Conservation (phyloP, 2,113 vertebrate species). For the Salvelinus namaycush region DNA sequence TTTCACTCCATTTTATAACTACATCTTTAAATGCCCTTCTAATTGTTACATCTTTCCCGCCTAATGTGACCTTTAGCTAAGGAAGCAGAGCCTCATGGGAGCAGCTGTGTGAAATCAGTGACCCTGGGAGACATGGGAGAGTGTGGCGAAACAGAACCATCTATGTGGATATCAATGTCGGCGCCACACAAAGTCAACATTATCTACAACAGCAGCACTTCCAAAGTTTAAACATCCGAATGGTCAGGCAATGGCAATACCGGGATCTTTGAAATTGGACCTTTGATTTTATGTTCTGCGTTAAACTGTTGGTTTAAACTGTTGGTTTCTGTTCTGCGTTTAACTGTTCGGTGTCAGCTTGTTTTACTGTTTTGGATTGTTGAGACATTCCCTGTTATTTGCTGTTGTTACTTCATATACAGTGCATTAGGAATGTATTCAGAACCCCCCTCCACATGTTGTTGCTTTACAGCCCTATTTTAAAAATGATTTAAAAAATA, state of each 20-base stretch:
- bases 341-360: too few relatives aligned
- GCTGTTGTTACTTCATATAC: too few relatives aligned
- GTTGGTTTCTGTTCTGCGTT: too few relatives aligned
- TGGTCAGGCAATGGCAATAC: background rate
- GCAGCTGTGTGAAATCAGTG: slow-evolving; percentile 61
- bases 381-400: too few relatives aligned
- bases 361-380: too few relatives aligned
- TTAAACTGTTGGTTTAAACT: background rate
- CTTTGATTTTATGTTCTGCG: background rate
- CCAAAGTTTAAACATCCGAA: too few relatives aligned
- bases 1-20: slow-evolving; percentile 75
- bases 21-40: slow-evolving; percentile 74
- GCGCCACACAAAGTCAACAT: background rate
- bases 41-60: slow-evolving; percentile 75
- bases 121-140: slow-evolving; percentile 64
- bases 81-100: slow-evolving; percentile 65
- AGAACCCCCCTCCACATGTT: too few relatives aligned
- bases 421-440: too few relatives aligned
- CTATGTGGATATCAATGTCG: slow-evolving; percentile 40
- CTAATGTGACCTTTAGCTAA: slow-evolving; percentile 71
- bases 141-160: slow-evolving; percentile 46
- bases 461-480: too few relatives aligned
- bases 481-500: too few relatives aligned
- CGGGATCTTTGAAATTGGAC: background rate
- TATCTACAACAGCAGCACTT: background rate